Conservation (phyloP, 2,888 invertebrate genomes). For the Catocala fraxini region DNA sequence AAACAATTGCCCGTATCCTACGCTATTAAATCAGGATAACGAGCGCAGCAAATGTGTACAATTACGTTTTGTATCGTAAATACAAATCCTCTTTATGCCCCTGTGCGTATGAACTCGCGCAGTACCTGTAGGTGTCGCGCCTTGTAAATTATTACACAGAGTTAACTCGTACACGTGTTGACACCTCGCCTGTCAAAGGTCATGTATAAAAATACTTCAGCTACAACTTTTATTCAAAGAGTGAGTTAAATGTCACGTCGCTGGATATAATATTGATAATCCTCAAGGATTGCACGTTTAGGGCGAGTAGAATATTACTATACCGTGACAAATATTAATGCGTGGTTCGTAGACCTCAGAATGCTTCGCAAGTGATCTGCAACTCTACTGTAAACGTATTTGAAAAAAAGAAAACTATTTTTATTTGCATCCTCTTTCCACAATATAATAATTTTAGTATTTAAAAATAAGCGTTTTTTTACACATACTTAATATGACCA, state of each 20-base stretch:
- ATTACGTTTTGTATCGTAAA: constrained; percentile 47
- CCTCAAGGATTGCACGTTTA: too few relatives aligned
- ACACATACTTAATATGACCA: too few relatives aligned
- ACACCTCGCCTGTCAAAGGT: constrained; percentile 30
- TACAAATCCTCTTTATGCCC: constrained; percentile 42
- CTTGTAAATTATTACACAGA: constrained; percentile 34
- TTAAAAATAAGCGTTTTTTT: too few relatives aligned
- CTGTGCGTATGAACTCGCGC: constrained; percentile 22
- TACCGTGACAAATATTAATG: too few relatives aligned
- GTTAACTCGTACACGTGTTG: constrained; percentile 32
- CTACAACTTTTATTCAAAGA: constrained; percentile 8
- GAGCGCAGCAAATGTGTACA: constrained; percentile 39
- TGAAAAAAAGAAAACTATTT: too few relatives aligned
- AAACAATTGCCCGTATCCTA: constrained; percentile 53
- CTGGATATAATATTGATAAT: too few relatives aligned
- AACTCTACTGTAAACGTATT: too few relatives aligned
- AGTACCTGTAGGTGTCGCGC: constrained; percentile 18
- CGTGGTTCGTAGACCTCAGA: too few relatives aligned
- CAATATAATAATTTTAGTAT: too few relatives aligned
- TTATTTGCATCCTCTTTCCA: too few relatives aligned
- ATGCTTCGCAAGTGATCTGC: too few relatives aligned
- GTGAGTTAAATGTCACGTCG: constrained; percentile 16
- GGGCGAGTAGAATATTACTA: too few relatives aligned
- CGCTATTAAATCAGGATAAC: constrained; percentile 53
- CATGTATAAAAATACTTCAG: constrained; percentile 24